Evolutionary conservation across 2,797 vertebrate genomes (phyloP).

Genomic region (Hybognathus amarus): DNA sequence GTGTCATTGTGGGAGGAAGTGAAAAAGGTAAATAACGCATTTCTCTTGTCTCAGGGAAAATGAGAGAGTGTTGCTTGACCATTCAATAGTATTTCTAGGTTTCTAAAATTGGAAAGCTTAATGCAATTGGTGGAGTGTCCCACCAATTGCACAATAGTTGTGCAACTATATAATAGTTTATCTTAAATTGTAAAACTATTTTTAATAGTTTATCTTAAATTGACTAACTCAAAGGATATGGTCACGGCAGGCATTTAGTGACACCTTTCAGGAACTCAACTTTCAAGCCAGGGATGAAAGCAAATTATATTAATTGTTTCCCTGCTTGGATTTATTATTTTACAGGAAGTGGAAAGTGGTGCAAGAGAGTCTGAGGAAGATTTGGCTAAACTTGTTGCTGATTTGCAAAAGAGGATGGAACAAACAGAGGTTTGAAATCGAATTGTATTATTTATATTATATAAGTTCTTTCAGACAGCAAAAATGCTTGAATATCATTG

Average conservation of each 20-base stretch:
- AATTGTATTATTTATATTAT: neutral
- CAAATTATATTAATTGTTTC: neutral
- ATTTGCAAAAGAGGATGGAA: constrained; percentile 95
- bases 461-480: neutral
- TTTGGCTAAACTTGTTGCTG: constrained; percentile 93
- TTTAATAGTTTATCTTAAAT: neutral
- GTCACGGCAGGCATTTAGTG: neutral
- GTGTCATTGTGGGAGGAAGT: too few species aligned
- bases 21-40: too few species aligned
- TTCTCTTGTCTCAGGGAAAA: too few species aligned
- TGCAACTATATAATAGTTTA: neutral
- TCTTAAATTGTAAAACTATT: neutral
- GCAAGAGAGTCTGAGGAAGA: constrained; percentile 90
- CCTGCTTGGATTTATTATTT: constrained; percentile 51
- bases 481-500: neutral
- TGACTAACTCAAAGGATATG: neutral
- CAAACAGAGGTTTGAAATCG: constrained; percentile 88
- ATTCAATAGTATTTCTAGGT: too few species aligned
- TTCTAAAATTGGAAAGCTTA: too few species aligned
- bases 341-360: constrained; percentile 89
- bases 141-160: too few species aligned
- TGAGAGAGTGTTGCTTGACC: too few species aligned
- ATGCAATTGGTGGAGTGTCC: too few species aligned
- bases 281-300: neutral
- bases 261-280: neutral